phyloP scores from a whole-genome alignment of 2,888 invertebrate genomes.

The Erebia palarica region DNA sequence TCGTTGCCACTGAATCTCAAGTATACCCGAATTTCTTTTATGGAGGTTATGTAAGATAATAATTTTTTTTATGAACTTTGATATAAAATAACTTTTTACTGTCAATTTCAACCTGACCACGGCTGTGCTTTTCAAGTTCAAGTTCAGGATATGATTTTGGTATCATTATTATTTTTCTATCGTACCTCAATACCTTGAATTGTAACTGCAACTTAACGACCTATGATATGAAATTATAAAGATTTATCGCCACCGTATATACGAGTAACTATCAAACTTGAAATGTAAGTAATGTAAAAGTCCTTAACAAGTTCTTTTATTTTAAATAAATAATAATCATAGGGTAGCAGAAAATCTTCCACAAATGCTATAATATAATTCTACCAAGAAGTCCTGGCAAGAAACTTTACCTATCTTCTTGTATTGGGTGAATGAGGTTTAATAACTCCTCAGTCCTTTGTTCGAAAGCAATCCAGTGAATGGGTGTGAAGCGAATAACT shows the following conservation, averaged over 20 bases:
- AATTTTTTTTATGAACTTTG: too few species aligned
- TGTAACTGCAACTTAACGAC: too few species aligned
- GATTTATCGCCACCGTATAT: neutral
- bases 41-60: neutral
- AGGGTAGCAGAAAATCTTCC: neutral
- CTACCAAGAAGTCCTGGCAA: neutral
- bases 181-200: too few species aligned
- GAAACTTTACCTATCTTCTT: neutral
- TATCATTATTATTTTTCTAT: too few species aligned
- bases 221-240: too few species aligned
- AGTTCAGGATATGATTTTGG: too few species aligned
- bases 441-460: slow-evolving; percentile 20
- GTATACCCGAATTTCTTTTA: slow-evolving; percentile 31
- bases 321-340: neutral
- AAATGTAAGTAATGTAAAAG: neutral
- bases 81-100: too few species aligned
- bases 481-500: slow-evolving; percentile 28
- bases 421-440: neutral
- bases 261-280: neutral
- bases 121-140: too few species aligned
- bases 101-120: too few species aligned
- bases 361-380: neutral
- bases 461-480: slow-evolving; percentile 23
- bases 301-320: neutral
- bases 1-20: slow-evolving; percentile 31